Evolutionary conservation across 2,888 invertebrate genomes (phyloP).

Genomic region (Byasa hedistus): DNA sequence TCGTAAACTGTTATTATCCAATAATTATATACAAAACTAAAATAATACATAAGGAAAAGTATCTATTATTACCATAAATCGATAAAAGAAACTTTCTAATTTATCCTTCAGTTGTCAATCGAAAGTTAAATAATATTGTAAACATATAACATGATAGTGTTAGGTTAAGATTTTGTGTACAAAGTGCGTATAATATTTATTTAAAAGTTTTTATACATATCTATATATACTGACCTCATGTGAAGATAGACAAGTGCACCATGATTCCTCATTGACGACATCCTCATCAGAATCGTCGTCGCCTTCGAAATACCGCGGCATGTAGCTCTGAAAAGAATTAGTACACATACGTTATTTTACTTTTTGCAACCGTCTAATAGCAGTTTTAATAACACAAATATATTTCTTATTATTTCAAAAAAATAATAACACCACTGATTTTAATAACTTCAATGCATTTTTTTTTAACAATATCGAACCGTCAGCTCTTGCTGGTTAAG

Average conservation of each 20-base stretch:
- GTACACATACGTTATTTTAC: background rate
- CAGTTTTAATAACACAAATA: background rate
- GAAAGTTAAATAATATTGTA: background rate
- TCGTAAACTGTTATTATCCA: background rate
- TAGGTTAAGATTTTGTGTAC: background rate
- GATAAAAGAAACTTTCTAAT: background rate
- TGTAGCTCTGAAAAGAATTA: constrained; percentile 51
- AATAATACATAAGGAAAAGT: background rate
- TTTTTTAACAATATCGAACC: too few species aligned
- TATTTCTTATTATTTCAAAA: background rate
- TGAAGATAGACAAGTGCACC: constrained; percentile 72
- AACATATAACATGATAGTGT: too few species aligned
- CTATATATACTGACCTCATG: constrained; percentile 56
- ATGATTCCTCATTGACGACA: constrained; percentile 55
- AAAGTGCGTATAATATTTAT: background rate
- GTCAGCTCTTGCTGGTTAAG: too few species aligned
- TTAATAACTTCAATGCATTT: too few species aligned
- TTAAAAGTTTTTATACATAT: background rate
- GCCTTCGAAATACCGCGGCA: constrained; percentile 52
- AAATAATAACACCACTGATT: too few species aligned
- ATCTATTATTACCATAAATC: background rate
- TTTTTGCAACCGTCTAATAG: background rate
- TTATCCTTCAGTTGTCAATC: background rate
- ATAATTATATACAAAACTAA: background rate
- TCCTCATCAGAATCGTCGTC: constrained; percentile 73